Evolutionary conservation across 2,797 vertebrate species (phyloP), one percentile per base, ranked within the genome.

Genomic region (Periparus ater): DNA sequence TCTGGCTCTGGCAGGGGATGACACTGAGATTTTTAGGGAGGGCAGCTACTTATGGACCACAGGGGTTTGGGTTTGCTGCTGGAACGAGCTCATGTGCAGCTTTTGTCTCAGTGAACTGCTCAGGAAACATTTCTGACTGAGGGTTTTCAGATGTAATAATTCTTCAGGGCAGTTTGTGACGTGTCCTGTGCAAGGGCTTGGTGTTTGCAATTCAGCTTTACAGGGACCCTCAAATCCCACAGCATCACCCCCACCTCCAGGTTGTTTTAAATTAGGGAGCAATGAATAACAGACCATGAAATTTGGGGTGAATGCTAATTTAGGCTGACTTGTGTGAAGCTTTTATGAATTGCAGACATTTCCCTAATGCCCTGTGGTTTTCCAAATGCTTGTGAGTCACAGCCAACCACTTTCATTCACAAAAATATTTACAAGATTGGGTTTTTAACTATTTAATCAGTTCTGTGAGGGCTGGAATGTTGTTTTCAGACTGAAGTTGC

Each of bases 351-450:
- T 78, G 48, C 47, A 89, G 44, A 26, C 38, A 6, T 65, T 90
- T 92, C 79, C 90, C 77, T 27, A 91, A 63, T 45, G 54, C 65
- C 62, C 61, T 63, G 66, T 76, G 76, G 85, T 92, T 93, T 89
- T 84, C 58, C 27, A 77, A 55, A 38, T 48, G 34, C 51, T 78
- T 5, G 1, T 23, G 58, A 88, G 60, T 83, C 68, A 30, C 66
- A 89, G 79, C 55, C 45, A 78, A 32, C 55, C 20, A 36, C 82
- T 89, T 93, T n/a, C 73, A 92, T 78, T 94, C 92, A 93, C 51
- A 88, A 91, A 92, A 95, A 75, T 78, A 78, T 51, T 92, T 61
- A 77, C 58, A 58, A 45, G 81, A 71, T 60, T 73, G 54, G 17
- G 7, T 10, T 54, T 93, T 94, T 81, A 85, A 68, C 70, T 73